phyloP scores from a whole-genome alignment of 2,113 vertebrate species.

The Otus sunia region DNA sequence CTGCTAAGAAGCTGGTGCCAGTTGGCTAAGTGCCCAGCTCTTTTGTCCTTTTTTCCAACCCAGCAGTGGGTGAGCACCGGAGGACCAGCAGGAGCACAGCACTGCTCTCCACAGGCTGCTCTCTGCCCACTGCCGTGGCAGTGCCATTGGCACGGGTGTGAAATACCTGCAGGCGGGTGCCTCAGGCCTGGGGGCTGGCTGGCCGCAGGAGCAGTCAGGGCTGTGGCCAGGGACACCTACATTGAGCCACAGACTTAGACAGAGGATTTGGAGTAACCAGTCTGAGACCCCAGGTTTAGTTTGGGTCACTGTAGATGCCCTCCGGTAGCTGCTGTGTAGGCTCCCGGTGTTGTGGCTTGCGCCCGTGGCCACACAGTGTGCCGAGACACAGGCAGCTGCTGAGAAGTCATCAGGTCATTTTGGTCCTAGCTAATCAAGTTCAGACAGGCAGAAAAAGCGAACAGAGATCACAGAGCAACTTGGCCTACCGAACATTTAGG shows the following conservation, averaged over 20 bases:
- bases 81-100: background rate
- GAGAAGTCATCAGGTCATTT: background rate
- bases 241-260: background rate
- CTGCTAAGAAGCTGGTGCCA: background rate
- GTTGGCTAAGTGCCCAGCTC: background rate
- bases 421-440: background rate
- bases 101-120: background rate
- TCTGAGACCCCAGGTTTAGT: background rate
- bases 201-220: accelerated
- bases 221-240: background rate
- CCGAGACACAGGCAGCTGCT: background rate
- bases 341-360: accelerated
- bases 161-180: background rate
- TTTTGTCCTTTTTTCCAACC: background rate
- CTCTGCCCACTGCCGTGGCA: background rate
- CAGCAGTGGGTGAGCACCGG: background rate
- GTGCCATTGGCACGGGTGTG: background rate
- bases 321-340: background rate
- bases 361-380: background rate
- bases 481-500: background rate
- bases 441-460: background rate
- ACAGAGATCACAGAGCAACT: background rate
- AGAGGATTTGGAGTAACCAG: background rate
- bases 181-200: background rate
- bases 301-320: background rate